Conservation (phyloP, 2,888 invertebrate species). For the Diploptera punctata region DNA sequence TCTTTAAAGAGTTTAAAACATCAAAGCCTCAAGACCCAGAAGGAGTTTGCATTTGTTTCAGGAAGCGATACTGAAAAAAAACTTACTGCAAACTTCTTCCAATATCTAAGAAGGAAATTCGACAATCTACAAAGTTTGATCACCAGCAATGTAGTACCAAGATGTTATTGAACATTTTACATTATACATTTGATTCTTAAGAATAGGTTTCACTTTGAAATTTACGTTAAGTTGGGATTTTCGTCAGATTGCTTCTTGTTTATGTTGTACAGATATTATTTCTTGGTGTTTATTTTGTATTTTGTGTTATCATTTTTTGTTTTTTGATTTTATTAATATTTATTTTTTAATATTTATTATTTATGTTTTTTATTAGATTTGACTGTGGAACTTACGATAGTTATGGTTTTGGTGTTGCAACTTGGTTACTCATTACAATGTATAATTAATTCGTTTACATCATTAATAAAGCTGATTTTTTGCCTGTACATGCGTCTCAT, state of each 20-base stretch:
- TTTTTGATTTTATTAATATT: too few relatives aligned
- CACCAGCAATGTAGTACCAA: slow-evolving; percentile 14
- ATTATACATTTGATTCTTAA: slow-evolving; percentile 20
- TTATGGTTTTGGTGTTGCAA: neutral
- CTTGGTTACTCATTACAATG: too few relatives aligned
- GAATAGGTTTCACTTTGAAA: slow-evolving; percentile 27
- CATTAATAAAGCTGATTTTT: slow-evolving; percentile 15
- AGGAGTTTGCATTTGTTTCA: neutral
- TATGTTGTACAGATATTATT: too few relatives aligned
- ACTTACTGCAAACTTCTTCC: slow-evolving; percentile 13
- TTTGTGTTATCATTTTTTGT: too few relatives aligned
- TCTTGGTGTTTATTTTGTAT: too few relatives aligned
- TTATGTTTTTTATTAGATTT: too few relatives aligned
- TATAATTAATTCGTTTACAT: slow-evolving; percentile 3
- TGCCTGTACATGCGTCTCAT: neutral
- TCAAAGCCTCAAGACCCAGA: slow-evolving; percentile 27
- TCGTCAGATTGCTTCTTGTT: too few relatives aligned
- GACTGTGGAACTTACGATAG: neutral
- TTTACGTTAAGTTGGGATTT: too few relatives aligned
- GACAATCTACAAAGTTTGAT: slow-evolving; percentile 26
- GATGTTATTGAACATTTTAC: slow-evolving; percentile 25
- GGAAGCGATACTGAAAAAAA: slow-evolving; percentile 1
- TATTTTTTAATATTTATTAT: neutral
- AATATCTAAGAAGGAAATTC: slow-evolving; percentile 25
- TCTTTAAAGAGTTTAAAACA: slow-evolving; percentile 20